A percentile compares a stretch with the other conserved stretches of the same genome.
Evolutionary conservation across 1,140 invertebrate species (phyloP).

Genomic region (Whitmania pigra): DNA sequence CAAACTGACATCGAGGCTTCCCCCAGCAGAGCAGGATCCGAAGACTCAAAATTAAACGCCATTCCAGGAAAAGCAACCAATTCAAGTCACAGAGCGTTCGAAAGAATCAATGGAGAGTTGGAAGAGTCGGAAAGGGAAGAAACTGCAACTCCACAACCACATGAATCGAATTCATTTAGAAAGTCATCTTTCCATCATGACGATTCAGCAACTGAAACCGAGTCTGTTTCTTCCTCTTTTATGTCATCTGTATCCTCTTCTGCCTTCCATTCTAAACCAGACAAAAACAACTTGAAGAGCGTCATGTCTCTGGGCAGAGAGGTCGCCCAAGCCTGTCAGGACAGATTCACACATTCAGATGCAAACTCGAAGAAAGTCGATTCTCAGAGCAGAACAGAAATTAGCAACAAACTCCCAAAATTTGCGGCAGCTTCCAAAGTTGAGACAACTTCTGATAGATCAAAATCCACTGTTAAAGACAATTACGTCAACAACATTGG

Average conservation of each 20-base stretch:
- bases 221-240: background rate
- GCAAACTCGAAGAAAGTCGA: no score
- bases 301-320: no score
- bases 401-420: no score
- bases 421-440: no score
- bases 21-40: background rate
- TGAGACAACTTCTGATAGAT: no score
- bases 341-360: no score
- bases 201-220: conserved; percentile 3
- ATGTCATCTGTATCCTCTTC: background rate
- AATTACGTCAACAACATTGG: no score
- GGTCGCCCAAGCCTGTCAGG: no score
- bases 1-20: background rate
- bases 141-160: background rate
- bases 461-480: no score
- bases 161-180: background rate
- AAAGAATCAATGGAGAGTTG: background rate
- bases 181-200: background rate
- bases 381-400: no score
- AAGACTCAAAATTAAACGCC: background rate
- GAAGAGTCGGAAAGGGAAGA: background rate
- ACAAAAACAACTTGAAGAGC: no score
- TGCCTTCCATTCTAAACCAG: background rate
- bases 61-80: background rate
- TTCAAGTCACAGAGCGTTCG: background rate